These are phyloP conservation scores for Campopleginae sp. DNA, from an alignment of 2,888 invertebrate genomes.

Conservation along the genomic window DNA sequence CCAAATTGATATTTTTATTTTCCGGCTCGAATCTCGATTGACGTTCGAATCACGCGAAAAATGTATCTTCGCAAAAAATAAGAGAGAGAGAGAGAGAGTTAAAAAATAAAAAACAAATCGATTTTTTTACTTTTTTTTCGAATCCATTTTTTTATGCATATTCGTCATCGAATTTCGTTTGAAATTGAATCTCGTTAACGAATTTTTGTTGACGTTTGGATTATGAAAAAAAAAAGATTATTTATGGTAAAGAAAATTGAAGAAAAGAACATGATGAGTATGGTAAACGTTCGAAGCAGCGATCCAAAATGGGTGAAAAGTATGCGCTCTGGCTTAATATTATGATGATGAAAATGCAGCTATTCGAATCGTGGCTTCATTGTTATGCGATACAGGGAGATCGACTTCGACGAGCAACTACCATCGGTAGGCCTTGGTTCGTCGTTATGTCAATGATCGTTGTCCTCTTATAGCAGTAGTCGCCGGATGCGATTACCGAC, in stretches of 20 bases:
- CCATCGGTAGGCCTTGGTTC: constrained; percentile 73
- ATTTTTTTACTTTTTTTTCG: background rate
- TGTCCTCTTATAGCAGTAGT: constrained; percentile 58
- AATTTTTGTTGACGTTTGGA: background rate
- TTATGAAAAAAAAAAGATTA: background rate
- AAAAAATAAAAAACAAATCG: too few species aligned
- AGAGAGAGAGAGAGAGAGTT: too few species aligned
- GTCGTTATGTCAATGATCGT: constrained; percentile 58
- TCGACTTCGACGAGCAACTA: constrained; percentile 63
- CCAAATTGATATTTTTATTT: background rate
- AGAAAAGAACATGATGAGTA: background rate
- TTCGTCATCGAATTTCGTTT: too few species aligned
- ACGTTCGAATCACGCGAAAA: too few species aligned
- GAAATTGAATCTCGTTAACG: background rate
- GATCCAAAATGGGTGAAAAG: constrained; percentile 34
- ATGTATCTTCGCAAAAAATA: too few species aligned
- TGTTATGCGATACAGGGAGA: constrained; percentile 75
- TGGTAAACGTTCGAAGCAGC: background rate
- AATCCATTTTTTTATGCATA: background rate
- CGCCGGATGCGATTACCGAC: constrained; percentile 76
- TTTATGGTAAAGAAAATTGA: background rate
- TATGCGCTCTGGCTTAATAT: constrained; percentile 63
- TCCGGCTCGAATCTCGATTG: background rate
- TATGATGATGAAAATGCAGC: constrained; percentile 73
- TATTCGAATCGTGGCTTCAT: constrained; percentile 70